Percentiles rank a stretch among this genome's conserved stretches.
Evolutionary conservation across 2,797 vertebrate species (phyloP).

Genomic region (Heliangelus exortis): DNA sequence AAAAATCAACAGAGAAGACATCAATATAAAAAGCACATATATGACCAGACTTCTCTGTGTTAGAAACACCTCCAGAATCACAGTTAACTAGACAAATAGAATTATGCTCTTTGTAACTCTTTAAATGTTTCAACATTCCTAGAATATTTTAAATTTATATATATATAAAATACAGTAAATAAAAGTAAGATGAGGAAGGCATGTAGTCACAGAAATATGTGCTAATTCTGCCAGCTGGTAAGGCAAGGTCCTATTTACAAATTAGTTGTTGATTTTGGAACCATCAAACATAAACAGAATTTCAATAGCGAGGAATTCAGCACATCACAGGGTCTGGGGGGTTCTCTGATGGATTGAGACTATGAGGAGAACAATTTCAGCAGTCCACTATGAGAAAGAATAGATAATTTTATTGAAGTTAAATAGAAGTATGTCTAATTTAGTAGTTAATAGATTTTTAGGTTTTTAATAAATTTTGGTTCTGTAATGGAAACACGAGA

Average conservation of each 20-base stretch:
- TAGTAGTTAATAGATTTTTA: background rate
- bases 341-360: background rate
- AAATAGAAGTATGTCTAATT: background rate
- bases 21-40: background rate
- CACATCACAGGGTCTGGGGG: fast-evolving
- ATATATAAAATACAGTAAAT: background rate
- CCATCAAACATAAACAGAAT: background rate
- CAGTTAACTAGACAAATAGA: background rate
- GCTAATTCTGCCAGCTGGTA: background rate
- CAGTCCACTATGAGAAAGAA: background rate
- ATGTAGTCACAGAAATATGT: background rate
- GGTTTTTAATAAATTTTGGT: background rate
- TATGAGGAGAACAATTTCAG: background rate
- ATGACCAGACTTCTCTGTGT: background rate
- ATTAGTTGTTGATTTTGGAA: background rate
- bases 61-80: background rate
- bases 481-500: background rate
- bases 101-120: background rate
- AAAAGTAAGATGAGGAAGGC: background rate
- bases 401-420: background rate
- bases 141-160: background rate
- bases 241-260: background rate
- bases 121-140: background rate
- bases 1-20: background rate
- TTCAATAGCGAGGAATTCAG: background rate